These are phyloP conservation scores for Pollenia labialis DNA, from an alignment of 2,888 invertebrate genomes.

Conservation along the genomic window DNA sequence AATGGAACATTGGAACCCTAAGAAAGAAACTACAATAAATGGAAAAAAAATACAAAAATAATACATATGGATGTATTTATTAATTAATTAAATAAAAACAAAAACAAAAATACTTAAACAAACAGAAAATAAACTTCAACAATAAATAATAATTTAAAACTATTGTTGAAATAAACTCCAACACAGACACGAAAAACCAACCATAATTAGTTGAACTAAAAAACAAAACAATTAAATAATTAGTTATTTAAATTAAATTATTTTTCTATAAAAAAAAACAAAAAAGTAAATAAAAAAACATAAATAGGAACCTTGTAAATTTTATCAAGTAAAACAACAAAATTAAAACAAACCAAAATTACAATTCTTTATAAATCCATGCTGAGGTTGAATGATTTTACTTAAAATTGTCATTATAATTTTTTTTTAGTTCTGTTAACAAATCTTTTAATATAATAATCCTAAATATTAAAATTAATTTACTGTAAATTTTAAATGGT, in stretches of 20 bases:
- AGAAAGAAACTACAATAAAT: slow-evolving; percentile 68
- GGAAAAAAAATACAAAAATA: slow-evolving; percentile 31
- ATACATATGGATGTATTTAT: slow-evolving; percentile 32
- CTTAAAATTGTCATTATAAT: neutral
- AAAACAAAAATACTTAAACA: neutral
- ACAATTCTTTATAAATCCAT: slow-evolving; percentile 52
- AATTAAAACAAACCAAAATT: slow-evolving; percentile 36
- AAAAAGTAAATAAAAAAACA: slow-evolving; percentile 11
- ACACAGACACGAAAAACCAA: slow-evolving; percentile 17
- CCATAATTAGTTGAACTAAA: slow-evolving; percentile 27
- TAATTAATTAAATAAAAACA: slow-evolving; percentile 23
- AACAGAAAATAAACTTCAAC: slow-evolving; percentile 24
- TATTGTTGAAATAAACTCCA: slow-evolving; percentile 51
- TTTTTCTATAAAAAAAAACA: slow-evolving; percentile 52
- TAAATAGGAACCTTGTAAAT: slow-evolving; percentile 56
- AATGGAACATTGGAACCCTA: slow-evolving; percentile 48
- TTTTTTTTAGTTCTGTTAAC: slow-evolving; percentile 1
- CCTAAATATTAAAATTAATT: slow-evolving; percentile 54
- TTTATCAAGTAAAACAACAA: slow-evolving; percentile 42
- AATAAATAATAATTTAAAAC: slow-evolving; percentile 45
- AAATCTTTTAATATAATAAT: slow-evolving; percentile 42
- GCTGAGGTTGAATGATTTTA: slow-evolving; percentile 50
- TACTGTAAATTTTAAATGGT: slow-evolving; percentile 42
- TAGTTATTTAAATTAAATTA: slow-evolving; percentile 46
- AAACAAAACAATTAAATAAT: neutral